Evolutionary conservation across 1,140 invertebrate species (phyloP).

Genomic region (Aphelenchoides besseyi): DNA sequence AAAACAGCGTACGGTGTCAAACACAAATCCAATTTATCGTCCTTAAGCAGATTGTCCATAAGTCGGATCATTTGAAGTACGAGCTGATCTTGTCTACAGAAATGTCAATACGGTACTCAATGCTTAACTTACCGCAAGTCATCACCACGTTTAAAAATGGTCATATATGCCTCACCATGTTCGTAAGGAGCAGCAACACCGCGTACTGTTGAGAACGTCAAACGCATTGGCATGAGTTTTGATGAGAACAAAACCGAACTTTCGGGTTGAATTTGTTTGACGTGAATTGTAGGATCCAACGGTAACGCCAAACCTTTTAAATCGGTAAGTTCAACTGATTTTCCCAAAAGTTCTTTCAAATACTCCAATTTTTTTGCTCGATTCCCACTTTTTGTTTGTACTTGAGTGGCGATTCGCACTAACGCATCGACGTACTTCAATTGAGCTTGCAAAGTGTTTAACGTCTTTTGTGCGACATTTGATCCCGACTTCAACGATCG

Average conservation of each 20-base stretch:
- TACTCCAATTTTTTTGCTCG: conserved; percentile 76
- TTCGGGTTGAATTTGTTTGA: conserved; percentile 81
- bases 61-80: conserved; percentile 91
- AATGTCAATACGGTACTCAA: too few relatives aligned
- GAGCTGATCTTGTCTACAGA: conserved; percentile 80
- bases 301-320: conserved; percentile 90
- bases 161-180: conserved; percentile 66
- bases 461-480: conserved; percentile 23
- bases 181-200: conserved; percentile 33
- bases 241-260: conserved; percentile 90
- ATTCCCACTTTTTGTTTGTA: conserved; percentile 84
- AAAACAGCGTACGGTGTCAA: conserved; percentile 88
- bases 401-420: conserved; percentile 79
- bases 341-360: conserved; percentile 50
- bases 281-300: conserved; percentile 78
- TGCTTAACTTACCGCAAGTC: conserved; percentile 73
- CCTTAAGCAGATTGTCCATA: conserved; percentile 84
- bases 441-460: conserved; percentile 32
- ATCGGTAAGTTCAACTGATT: conserved; percentile 79
- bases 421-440: conserved; percentile 76
- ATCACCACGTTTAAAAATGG: conserved; percentile 97
- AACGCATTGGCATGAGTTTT: conserved; percentile 87
- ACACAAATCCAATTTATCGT: conserved; percentile 90
- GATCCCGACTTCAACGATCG: conserved; percentile 30
- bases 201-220: conserved; percentile 77